These are phyloP conservation scores for Polypterus bichir DNA, from an alignment of 2,113 vertebrate species.

Conservation along the genomic window DNA sequence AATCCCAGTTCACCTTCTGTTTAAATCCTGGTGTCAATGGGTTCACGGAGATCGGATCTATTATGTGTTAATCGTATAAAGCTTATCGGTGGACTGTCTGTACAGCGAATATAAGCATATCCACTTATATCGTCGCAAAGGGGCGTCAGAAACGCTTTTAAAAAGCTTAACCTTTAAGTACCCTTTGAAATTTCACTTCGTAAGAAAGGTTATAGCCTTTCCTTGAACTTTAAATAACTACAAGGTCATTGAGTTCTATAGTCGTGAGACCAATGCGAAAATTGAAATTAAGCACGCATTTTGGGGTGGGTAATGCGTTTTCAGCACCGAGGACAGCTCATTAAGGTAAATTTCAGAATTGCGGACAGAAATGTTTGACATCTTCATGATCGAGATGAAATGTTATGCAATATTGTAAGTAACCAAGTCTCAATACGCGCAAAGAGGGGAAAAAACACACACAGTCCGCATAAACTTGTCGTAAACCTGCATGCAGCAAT, in stretches of 20 bases:
- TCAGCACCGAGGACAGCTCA: slow-evolving; percentile 50
- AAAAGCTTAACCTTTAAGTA: neutral
- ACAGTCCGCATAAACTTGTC: no score
- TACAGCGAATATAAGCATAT: neutral
- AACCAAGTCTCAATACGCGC: no score
- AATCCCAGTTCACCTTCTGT: slow-evolving; percentile 24
- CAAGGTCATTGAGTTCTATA: no score
- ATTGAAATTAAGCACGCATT: no score
- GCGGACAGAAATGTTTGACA: no score
- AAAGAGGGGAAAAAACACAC: no score
- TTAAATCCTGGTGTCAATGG: slow-evolving; percentile 2
- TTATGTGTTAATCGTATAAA: neutral
- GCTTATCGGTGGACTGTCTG: neutral
- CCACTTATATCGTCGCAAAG: neutral
- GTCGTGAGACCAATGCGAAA: no score
- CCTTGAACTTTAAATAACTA: neutral
- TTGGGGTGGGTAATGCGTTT: neutral
- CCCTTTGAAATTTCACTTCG: neutral
- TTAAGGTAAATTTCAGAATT: no score
- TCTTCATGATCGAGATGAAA: no score
- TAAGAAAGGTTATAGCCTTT: neutral
- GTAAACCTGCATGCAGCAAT: no score
- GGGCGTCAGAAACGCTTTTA: neutral
- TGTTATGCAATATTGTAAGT: no score
- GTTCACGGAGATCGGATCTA: neutral